phyloP scores from a whole-genome alignment of 2,888 invertebrate species.

The Clanis bilineata region DNA sequence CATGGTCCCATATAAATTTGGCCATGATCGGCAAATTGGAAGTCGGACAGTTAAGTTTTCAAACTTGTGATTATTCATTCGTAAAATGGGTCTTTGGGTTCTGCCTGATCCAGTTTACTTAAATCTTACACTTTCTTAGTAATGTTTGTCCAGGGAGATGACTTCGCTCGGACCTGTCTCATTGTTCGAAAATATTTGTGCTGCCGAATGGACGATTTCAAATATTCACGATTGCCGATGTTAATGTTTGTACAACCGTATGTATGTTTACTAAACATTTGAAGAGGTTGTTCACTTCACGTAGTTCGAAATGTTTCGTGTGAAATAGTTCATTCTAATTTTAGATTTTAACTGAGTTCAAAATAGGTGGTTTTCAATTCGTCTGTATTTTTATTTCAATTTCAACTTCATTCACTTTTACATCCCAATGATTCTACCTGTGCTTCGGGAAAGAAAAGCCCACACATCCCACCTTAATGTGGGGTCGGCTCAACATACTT shows the following conservation, averaged over 20 bases:
- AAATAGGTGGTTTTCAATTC: no score
- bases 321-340: not conserved
- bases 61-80: no score
- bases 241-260: constrained; percentile 35
- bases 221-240: constrained; percentile 31
- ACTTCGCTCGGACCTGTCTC: constrained; percentile 68
- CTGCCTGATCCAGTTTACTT: constrained; percentile 41
- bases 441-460: no score
- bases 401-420: no score
- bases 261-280: constrained; percentile 25
- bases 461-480: no score
- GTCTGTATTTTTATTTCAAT: no score
- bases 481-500: no score
- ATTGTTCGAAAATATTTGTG: constrained; percentile 72
- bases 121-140: constrained; percentile 47
- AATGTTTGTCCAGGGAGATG: constrained; percentile 74
- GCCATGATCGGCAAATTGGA: no score
- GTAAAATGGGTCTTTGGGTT: no score
- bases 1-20: no score
- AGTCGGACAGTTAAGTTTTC: no score
- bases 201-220: constrained; percentile 47
- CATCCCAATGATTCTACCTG: no score
- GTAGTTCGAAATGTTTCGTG: not conserved
- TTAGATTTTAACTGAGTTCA: not conserved
- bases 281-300: not conserved